Evolutionary conservation across 1,140 invertebrate species (phyloP).

Genomic region (Colletes latitarsis): DNA sequence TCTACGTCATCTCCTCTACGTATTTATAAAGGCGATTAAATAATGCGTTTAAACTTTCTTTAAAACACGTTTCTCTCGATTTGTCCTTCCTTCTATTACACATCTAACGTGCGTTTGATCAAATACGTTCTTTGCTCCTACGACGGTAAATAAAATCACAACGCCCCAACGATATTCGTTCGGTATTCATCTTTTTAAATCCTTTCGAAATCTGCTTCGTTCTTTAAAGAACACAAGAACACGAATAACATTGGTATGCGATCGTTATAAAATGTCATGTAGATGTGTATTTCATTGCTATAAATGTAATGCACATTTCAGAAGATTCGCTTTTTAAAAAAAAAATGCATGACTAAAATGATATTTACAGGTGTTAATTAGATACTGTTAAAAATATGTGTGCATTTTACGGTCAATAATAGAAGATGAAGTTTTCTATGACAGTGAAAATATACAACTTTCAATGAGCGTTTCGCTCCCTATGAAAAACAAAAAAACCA

Average conservation of each 20-base stretch:
- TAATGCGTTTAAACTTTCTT: not conserved
- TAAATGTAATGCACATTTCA: constrained; percentile 29
- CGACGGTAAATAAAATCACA: not conserved
- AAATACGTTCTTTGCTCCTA: not conserved
- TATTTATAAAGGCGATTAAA: constrained; percentile 4
- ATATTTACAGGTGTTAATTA: constrained; percentile 34
- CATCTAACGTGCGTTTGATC: constrained; percentile 1
- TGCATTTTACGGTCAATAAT: constrained; percentile 4
- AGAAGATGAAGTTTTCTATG: constrained; percentile 13
- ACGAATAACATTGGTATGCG: not conserved
- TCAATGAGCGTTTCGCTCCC: constrained; percentile 12
- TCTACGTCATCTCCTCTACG: too few relatives aligned
- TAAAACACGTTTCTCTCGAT: constrained; percentile 1
- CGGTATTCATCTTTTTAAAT: not conserved
- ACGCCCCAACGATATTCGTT: not conserved
- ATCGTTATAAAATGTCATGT: constrained; percentile 15
- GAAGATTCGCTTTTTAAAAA: not conserved
- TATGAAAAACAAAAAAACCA: not conserved
- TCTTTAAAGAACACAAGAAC: constrained; percentile 3
- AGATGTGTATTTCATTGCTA: constrained; percentile 20
- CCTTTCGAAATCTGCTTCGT: not conserved
- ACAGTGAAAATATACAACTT: constrained; percentile 5
- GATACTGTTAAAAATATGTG: not conserved
- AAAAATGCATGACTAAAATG: constrained; percentile 3
- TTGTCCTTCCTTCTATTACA: not conserved